These are phyloP conservation scores for Oryzias woworae DNA, from an alignment of 2,113 vertebrate species.

Conservation along the genomic window DNA sequence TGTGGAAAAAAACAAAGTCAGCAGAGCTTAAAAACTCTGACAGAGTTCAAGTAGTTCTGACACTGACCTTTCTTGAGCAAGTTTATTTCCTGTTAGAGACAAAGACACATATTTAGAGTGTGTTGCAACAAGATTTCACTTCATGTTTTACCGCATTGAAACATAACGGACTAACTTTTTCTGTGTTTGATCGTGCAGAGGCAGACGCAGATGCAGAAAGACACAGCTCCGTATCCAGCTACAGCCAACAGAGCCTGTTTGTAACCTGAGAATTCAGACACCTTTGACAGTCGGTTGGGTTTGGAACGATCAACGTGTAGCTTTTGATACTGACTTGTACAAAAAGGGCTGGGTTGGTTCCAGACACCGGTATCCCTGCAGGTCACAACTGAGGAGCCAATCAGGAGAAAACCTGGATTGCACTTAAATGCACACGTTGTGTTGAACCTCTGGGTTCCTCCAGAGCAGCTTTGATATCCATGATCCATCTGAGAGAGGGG, in stretches of 20 bases:
- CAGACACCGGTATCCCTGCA: conserved; percentile 41
- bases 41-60: conserved; percentile 27
- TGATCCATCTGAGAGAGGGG: conserved; percentile 32
- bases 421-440: conserved; percentile 52
- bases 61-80: conserved; percentile 56
- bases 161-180: conserved; percentile 60
- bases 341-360: conserved; percentile 51
- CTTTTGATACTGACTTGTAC: conserved; percentile 50
- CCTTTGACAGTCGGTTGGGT: too few relatives aligned
- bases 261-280: conserved; percentile 45
- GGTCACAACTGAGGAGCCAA: conserved; percentile 19
- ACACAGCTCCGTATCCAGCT: conserved; percentile 33
- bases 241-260: conserved; percentile 54
- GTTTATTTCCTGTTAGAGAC: conserved; percentile 57
- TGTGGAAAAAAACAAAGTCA: conserved; percentile 10
- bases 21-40: background rate
- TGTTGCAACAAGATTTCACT: conserved; percentile 10
- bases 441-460: conserved; percentile 37
- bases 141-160: background rate
- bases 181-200: conserved; percentile 54
- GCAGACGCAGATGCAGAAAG: conserved; percentile 44
- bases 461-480: conserved; percentile 40
- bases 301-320: background rate
- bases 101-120: background rate
- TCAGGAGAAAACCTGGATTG: conserved; percentile 40